These are phyloP conservation scores for Acrocephalus arundinaceus DNA, from an alignment of 2,113 vertebrate species.

Conservation along the genomic window DNA sequence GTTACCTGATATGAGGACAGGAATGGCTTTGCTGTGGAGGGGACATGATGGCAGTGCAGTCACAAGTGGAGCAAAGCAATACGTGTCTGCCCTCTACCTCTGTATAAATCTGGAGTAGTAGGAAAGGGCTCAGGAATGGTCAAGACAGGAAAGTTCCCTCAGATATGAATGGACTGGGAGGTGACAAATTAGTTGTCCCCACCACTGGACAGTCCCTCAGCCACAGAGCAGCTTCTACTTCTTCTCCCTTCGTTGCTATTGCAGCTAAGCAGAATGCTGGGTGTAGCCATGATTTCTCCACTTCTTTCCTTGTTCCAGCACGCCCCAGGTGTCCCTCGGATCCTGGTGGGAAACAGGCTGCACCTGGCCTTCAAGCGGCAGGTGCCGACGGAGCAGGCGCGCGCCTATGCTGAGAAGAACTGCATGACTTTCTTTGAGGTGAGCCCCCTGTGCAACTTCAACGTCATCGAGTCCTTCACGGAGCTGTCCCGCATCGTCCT, in stretches of 20 bases:
- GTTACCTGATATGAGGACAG: background rate
- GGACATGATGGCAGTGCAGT: background rate
- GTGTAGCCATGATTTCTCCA: background rate
- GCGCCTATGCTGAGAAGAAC: constrained; percentile 95
- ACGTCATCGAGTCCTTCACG: constrained; percentile 96
- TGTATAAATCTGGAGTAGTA: background rate
- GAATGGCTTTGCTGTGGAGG: background rate
- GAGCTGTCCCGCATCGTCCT: constrained; percentile 96
- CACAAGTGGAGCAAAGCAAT: background rate
- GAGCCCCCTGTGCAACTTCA: constrained; percentile 98
- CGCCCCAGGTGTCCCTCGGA: constrained; percentile 94
- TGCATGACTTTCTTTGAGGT: constrained; percentile 99
- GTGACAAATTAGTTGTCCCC: background rate
- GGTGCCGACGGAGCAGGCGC: constrained; percentile 94
- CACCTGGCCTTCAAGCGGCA: constrained; percentile 96
- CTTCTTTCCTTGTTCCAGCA: constrained; percentile 73
- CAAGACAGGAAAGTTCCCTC: background rate
- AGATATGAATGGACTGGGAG: background rate
- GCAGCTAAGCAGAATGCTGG: background rate
- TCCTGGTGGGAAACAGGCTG: constrained; percentile 94
- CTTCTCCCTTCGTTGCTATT: fast-evolving
- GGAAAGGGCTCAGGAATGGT: background rate
- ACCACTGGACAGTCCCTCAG: fast-evolving
- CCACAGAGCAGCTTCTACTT: background rate
- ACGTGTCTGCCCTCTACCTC: background rate